Evolutionary conservation across 2,797 vertebrate species (phyloP).

Genomic region (Neomorphus geoffroyi): DNA sequence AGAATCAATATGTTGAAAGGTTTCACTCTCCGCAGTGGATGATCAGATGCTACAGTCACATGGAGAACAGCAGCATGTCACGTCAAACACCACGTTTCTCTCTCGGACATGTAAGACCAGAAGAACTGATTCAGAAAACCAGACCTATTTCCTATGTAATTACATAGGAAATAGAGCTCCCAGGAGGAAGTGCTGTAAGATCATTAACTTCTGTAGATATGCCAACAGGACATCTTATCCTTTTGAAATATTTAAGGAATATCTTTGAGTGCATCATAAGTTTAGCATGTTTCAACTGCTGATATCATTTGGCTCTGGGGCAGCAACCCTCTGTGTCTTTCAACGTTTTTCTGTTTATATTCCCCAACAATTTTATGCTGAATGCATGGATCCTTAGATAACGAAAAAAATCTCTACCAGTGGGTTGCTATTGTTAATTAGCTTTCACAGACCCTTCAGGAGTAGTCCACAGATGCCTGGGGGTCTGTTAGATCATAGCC

Average conservation of each 20-base stretch:
- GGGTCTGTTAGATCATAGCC: not conserved
- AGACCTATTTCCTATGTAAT: not conserved
- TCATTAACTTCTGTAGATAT: not conserved
- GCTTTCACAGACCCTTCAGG: not conserved
- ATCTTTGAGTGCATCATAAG: not conserved
- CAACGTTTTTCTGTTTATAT: not conserved
- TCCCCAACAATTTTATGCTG: not conserved
- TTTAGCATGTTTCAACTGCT: not conserved
- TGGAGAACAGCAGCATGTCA: accelerated
- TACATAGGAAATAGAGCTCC: not conserved
- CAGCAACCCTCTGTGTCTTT: not conserved
- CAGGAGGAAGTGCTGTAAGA: not conserved
- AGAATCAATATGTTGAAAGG: not conserved
- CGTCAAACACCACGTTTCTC: not conserved
- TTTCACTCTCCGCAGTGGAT: not conserved
- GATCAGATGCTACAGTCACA: not conserved
- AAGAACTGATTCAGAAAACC: not conserved
- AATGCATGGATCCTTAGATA: not conserved
- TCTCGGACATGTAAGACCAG: not conserved
- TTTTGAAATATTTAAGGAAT: not conserved
- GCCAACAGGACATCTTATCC: not conserved
- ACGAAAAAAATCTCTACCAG: not conserved
- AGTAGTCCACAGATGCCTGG: not conserved
- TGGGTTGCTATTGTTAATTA: not conserved
- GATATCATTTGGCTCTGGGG: not conserved